Evolutionary conservation across 2,888 invertebrate species (phyloP).

Genomic region (Orthosia gothica): DNA sequence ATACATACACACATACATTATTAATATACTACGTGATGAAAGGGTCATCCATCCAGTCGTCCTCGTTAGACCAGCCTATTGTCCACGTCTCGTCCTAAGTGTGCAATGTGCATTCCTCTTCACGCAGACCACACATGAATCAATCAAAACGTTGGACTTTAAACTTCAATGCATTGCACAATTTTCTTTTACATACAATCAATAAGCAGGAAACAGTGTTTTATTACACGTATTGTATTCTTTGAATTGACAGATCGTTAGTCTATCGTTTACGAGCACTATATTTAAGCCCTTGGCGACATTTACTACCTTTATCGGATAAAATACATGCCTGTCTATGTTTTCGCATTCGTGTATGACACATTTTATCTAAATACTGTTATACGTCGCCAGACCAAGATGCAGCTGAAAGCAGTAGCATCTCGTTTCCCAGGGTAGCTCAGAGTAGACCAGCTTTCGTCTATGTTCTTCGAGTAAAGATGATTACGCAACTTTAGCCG

Average conservation of each 20-base stretch:
- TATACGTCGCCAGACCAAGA: too few relatives aligned
- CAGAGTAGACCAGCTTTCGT: background rate
- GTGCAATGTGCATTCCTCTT: background rate
- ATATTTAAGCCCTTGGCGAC: slow-evolving; percentile 20
- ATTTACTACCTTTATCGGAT: slow-evolving; percentile 24
- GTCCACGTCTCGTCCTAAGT: background rate
- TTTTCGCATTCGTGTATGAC: background rate
- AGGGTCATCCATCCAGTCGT: background rate
- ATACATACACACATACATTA: too few relatives aligned
- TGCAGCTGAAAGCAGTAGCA: background rate
- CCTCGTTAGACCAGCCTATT: background rate
- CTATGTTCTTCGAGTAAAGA: background rate
- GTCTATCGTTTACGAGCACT: slow-evolving; percentile 31
- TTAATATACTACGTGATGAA: too few relatives aligned
- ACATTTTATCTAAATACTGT: too few relatives aligned
- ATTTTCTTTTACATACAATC: background rate
- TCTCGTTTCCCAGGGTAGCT: too few relatives aligned
- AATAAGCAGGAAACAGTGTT: slow-evolving; percentile 9
- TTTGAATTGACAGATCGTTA: slow-evolving; percentile 40
- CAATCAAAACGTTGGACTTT: background rate
- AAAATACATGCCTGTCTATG: background rate
- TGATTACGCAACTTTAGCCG: background rate
- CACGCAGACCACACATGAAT: background rate
- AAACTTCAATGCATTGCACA: background rate
- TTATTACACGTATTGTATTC: slow-evolving; percentile 29